These are phyloP conservation scores for Frankliniella intonsa DNA, from an alignment of 2,888 invertebrate species.

Conservation along the genomic window DNA sequence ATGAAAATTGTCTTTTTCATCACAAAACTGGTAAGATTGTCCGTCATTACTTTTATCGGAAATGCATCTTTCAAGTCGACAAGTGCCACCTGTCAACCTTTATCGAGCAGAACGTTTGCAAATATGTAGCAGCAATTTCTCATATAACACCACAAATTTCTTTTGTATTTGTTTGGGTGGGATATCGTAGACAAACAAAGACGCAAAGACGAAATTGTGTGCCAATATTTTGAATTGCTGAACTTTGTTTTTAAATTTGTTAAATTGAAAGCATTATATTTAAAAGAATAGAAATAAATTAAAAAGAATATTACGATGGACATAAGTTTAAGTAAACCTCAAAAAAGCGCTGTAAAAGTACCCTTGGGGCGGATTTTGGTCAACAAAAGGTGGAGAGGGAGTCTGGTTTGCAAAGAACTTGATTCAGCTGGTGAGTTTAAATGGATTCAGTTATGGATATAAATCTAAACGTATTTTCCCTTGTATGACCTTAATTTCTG, in stretches of 20 bases:
- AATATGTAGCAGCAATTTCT: too few species aligned
- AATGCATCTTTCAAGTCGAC: not conserved
- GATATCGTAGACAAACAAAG: not conserved
- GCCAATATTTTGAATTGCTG: not conserved
- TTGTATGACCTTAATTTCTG: not conserved
- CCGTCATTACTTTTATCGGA: not conserved
- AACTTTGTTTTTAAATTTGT: too few species aligned
- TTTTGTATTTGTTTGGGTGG: not conserved
- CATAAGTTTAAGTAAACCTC: not conserved
- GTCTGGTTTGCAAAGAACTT: not conserved
- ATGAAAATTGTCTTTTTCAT: not conserved
- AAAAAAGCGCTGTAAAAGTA: not conserved
- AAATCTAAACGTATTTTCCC: not conserved
- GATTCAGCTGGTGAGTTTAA: not conserved
- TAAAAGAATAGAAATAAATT: not conserved
- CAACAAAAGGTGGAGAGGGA: constrained; percentile 2
- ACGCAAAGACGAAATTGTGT: not conserved
- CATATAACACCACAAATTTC: too few species aligned
- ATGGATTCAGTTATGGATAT: not conserved
- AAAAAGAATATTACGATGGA: not conserved
- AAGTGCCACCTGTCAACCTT: not conserved
- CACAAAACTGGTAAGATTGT: not conserved
- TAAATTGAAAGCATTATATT: too few species aligned
- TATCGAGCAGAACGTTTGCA: too few species aligned
- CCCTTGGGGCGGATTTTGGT: not conserved